Base-by-base conservation (phyloP, 2,113 vertebrate genomes). In the Cyprinodon variegatus region DNA sequence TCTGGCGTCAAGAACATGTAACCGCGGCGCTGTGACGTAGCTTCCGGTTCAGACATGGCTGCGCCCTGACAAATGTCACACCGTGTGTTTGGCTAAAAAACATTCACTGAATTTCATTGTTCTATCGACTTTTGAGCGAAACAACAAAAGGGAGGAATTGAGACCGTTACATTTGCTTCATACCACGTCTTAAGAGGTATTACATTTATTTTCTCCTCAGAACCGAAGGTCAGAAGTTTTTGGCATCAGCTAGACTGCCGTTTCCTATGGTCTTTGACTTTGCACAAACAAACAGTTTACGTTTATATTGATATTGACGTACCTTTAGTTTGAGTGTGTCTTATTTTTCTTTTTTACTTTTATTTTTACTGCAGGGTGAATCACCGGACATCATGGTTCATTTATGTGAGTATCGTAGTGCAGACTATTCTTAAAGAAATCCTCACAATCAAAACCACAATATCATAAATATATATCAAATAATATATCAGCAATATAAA, bases 361-460 rank as follows among this genome's bases (percentile, higher is more conserved):
- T 29, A 29, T 29, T 29, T 29, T 29, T 29, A 29, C 29, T 85
- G 15, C 86, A 91, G 90, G 83, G 11, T 53, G 41, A 41, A 66
- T 70, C 43, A 65, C 63, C n/a, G 20, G 57, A 39, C 70, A 90
- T 8, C 61, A 95, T 95, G 94, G 94, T 95, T 17, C 93, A 94
- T 81, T 79, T 95, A 68, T 91, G 94, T 95, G 87, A 94, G 94
- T 94, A 88, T 68, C 3, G 29, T 29, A 29, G 29, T 29, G 29
- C 29, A 29, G 29, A 29, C 29, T 29, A 29, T 29, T 29, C 29
- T 29, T 29, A 29, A 29, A 29, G 29, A 29, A 29, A 29, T 29
- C 29, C 29, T 29, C 29, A 29, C 29, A 29, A 29, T 29, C 29
- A 29, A 29, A 29, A 29, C 29, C 29, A 29, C 29, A 29, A 29